Conservation (phyloP, 2,113 vertebrate genomes). For the Abramis brama region DNA sequence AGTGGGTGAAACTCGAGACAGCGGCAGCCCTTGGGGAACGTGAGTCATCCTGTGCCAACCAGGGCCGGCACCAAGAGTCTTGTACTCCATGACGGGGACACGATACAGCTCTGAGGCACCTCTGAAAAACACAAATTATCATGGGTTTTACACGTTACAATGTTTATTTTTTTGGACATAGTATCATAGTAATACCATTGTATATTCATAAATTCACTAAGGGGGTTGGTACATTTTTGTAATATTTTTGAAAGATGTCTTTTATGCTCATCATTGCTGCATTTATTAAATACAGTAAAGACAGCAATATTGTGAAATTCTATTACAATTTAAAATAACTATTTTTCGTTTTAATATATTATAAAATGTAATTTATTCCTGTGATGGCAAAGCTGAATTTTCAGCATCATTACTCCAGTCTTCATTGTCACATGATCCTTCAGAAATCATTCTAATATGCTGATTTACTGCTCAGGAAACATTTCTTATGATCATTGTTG, state of each 20-base stretch:
- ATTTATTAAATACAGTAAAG: background rate
- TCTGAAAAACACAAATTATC: constrained; percentile 63
- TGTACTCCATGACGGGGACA: constrained; percentile 85
- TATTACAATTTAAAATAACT: background rate
- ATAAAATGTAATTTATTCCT: background rate
- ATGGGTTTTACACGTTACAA: constrained; percentile 16
- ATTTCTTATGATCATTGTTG: background rate
- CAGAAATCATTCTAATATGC: background rate
- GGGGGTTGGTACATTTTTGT: background rate
- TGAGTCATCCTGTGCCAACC: constrained; percentile 83
- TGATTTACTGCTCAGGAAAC: background rate
- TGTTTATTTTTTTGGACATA: background rate
- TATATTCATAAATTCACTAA: background rate
- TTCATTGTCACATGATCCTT: background rate
- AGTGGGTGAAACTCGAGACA: constrained; percentile 80
- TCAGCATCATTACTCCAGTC: background rate
- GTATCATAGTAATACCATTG: background rate
- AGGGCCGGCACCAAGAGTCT: constrained; percentile 80
- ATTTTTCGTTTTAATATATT: background rate
- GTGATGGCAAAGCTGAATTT: background rate
- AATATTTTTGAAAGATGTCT: background rate
- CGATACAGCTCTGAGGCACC: constrained; percentile 85
- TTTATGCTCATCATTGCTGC: background rate
- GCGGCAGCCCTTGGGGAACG: constrained; percentile 77
- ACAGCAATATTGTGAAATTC: background rate